Evolutionary conservation across 2,113 vertebrate genomes (phyloP).

Genomic region (Hypocryptadius cinnamomeus): DNA sequence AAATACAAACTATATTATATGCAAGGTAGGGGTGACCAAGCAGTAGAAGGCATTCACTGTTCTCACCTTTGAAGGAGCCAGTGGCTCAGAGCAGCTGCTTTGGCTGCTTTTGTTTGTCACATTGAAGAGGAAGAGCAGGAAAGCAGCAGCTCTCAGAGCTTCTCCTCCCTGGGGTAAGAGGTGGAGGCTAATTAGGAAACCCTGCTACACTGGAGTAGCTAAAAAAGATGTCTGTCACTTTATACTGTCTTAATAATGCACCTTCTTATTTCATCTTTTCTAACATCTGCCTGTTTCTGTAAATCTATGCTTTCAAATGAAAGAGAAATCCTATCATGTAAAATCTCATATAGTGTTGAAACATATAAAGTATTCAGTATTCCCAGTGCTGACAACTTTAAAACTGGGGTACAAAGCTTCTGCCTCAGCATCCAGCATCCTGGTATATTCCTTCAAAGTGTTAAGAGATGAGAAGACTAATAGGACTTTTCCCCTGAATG

Average conservation of each 20-base stretch:
- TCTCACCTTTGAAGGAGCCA: background rate
- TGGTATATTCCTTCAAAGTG: background rate
- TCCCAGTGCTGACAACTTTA: background rate
- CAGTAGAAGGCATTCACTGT: background rate
- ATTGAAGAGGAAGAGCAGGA: background rate
- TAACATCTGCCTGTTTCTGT: background rate
- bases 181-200: background rate
- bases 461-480: background rate
- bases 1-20: background rate
- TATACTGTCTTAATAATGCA: background rate
- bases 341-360: background rate
- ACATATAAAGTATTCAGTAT: background rate
- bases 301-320: background rate
- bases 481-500: background rate
- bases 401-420: background rate
- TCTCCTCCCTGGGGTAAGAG: constrained; percentile 1
- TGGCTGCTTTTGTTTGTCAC: background rate
- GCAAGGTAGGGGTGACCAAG: background rate
- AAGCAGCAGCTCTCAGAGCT: background rate
- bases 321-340: background rate
- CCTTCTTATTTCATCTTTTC: background rate
- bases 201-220: background rate
- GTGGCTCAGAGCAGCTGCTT: background rate
- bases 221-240: background rate
- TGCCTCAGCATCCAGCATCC: background rate